These are phyloP conservation scores for Ophioderma brevispina DNA, from an alignment of 35 echinoderm and acorn worm species.

Conservation along the genomic window DNA sequence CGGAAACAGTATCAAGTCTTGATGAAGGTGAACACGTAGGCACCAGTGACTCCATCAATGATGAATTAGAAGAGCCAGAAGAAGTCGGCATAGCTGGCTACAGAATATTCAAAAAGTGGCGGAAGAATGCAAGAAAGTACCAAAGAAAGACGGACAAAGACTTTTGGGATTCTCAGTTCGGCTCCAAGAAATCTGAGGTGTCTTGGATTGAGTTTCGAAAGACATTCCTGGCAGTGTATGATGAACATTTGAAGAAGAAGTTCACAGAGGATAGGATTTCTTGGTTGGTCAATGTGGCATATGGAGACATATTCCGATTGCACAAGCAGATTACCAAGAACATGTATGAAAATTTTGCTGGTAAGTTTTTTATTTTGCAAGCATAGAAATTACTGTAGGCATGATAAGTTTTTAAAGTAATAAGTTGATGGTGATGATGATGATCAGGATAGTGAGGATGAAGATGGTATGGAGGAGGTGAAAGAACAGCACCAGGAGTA, in stretches of 20 bases:
- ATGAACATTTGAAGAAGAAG: constrained; percentile 48
- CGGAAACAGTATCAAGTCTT: background rate
- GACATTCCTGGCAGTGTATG: constrained; percentile 62
- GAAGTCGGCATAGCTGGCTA: background rate
- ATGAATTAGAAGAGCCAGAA: background rate
- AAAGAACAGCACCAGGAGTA: too few species aligned
- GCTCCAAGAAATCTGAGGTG: constrained; percentile 33
- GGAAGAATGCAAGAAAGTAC: background rate
- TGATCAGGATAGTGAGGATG: too few species aligned
- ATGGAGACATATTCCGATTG: constrained; percentile 78
- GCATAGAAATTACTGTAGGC: too few species aligned
- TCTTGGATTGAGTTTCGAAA: constrained; percentile 76
- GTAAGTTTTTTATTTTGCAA: too few species aligned
- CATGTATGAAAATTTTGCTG: constrained; percentile 61
- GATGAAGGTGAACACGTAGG: background rate
- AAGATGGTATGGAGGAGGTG: too few species aligned
- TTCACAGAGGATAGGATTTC: constrained; percentile 60
- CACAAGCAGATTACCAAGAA: constrained; percentile 64
- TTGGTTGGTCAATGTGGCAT: constrained; percentile 85
- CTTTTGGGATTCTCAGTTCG: constrained; percentile 87
- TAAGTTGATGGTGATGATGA: too few species aligned
- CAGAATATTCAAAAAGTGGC: background rate
- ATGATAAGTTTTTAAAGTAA: too few species aligned
- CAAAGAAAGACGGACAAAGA: constrained; percentile 24
- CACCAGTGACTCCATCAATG: background rate